Evolutionary conservation across 2,888 invertebrate genomes (phyloP).

Genomic region (Iphiclides podalirius): DNA sequence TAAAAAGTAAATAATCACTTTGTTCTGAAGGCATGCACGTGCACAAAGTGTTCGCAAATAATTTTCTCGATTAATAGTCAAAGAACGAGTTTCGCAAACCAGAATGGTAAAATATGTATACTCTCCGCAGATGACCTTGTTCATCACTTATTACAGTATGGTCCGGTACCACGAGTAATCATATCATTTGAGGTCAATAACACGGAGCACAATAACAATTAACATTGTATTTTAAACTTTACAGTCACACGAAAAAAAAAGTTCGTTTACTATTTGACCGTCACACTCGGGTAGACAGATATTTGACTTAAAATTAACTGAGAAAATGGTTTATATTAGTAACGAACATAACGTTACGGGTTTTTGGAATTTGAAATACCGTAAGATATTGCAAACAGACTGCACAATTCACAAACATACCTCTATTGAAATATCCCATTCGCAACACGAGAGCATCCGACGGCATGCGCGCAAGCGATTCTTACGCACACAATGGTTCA

Average conservation of each 20-base stretch:
- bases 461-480: slow-evolving; percentile 28
- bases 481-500: slow-evolving; percentile 43
- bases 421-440: not conserved
- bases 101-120: slow-evolving; percentile 11
- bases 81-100: slow-evolving; percentile 9
- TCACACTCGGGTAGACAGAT: too few species aligned
- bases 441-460: slow-evolving; percentile 1
- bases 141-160: slow-evolving; percentile 33
- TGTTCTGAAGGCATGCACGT: too few species aligned
- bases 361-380: too few species aligned
- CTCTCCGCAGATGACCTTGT: slow-evolving; percentile 22
- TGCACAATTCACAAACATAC: too few species aligned
- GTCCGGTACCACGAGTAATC: slow-evolving; percentile 32
- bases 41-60: too few species aligned
- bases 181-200: slow-evolving; percentile 34
- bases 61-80: too few species aligned
- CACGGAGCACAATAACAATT: slow-evolving; percentile 15
- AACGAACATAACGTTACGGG: too few species aligned
- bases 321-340: too few species aligned
- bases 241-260: slow-evolving; percentile 3
- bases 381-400: too few species aligned
- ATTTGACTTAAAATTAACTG: too few species aligned
- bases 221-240: not conserved
- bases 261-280: too few species aligned
- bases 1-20: too few species aligned